Base-by-base conservation (phyloP, 1,140 invertebrate genomes). In the Zaprionus davidi region DNA sequence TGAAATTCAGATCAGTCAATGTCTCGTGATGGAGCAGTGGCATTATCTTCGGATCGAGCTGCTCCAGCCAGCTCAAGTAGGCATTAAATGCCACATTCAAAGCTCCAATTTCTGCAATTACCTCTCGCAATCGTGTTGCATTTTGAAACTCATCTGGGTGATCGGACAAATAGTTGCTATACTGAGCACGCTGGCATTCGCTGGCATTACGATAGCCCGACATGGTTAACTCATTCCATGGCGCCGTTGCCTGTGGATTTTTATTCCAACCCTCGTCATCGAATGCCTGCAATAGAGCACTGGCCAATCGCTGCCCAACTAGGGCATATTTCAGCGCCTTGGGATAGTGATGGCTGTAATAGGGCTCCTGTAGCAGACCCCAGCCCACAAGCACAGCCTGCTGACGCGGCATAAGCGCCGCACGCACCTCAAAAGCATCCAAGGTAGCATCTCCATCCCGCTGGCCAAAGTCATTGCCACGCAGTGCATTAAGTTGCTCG, bases 221-320 rank as follows among this genome's bases (percentile, higher is more conserved):
- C 71, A 98, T 97, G 0, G 98, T 99, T 1, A 95, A 95, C 80
- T 98, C 97, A 76, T 98, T 97, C 98, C 99, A 99, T 97, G 98
- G 99, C 6, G 77, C 58, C 0, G 80, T 80, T 3, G 64, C 66
- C 13, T 82, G 77, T 0, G 83, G 77, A 31, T 77, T 31, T 0
- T 57, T 51, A 73, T 98, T 99, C 3, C 99, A 99, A 93, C 97
- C 98, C 94, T 99, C 97, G 93, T 99, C 98, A 93, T 99, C 98
- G 93, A 99, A 99, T 3, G 97, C 98, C 92, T 98, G 97, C 0
- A 97, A 98, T 17, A 99, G 92, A 91, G 99, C 98, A 88, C 98
- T 97, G 9, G 98, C 98, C 96, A 99, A 97, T 0, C 98, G 97
- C 1, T 98, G 97, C 0, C 98, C 98, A 94, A 99, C 98, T 0